Evolutionary conservation across 2,888 invertebrate species (phyloP), one percentile per base, ranked within the genome.

Genomic region (Rhogogaster chlorosoma): DNA sequence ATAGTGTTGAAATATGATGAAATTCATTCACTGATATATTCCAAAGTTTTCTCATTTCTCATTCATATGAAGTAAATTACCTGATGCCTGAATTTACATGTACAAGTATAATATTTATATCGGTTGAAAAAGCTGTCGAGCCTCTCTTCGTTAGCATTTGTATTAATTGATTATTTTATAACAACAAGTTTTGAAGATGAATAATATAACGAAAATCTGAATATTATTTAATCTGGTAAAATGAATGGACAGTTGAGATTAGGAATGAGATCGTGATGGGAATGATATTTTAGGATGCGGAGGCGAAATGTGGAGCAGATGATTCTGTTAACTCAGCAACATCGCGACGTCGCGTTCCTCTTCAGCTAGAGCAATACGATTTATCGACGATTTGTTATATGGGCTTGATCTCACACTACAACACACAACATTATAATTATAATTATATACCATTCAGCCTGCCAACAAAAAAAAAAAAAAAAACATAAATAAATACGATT

Each of bases 261-360:
- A 61, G 61, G 64, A 29, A 83, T 7, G 10, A 83, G 18, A 67
- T 70, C 42, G 83, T 83, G 67, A 67, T 83, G 29, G 67, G 88
- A 85, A 87, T 88, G 86, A 88, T 89, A 87, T 92, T 91, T 87
- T 90, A 92, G 91, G 91, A 91, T 89, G 87, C 90, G 89, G 89
- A 91, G 90, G 90, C 90, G 90, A 88, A 91, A 92, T 89, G 91
- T 91, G 92, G 90, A 91, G 92, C 91, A 90, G 91, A 92, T 88
- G 88, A 90, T 91, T 89, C 88, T 90, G 87, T 91, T 91, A 89
- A 90, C 87, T 88, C 91, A 89, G 86, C 91, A 90, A 89, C 90
- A 88, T 89, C 90, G 89, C 90, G 89, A 91, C 88, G 90, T 91
- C 89, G 91, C 90, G 89, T 90, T 90, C 90, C 90, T 89, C 89